Percentiles rank a stretch among this genome's conserved stretches.
Evolutionary conservation across 2,113 vertebrate species (phyloP).

Genomic region (Petroica traversi): DNA sequence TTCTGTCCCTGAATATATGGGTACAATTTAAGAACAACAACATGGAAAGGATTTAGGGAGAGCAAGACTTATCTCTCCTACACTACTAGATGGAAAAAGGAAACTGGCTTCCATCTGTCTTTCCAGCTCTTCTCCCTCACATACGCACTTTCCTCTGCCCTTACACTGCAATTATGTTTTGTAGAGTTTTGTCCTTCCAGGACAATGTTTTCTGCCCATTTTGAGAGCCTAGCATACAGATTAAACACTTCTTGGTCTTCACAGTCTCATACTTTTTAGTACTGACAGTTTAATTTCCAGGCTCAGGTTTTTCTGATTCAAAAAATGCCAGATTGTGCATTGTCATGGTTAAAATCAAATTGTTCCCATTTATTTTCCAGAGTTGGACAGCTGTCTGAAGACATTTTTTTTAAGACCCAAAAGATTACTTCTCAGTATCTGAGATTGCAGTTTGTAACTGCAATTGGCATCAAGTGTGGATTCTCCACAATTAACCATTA

Average conservation of each 20-base stretch:
- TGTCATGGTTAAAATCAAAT: constrained; percentile 75
- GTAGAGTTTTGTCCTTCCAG: constrained; percentile 54
- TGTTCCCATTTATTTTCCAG: constrained; percentile 65
- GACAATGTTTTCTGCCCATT: constrained; percentile 59
- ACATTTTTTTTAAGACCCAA: constrained; percentile 17
- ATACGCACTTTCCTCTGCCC: neutral
- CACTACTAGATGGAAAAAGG: neutral
- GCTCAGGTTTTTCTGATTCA: constrained; percentile 71
- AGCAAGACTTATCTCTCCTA: neutral
- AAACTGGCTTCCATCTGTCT: neutral
- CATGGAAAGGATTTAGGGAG: neutral
- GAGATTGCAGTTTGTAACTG: neutral
- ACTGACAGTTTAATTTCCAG: constrained; percentile 79
- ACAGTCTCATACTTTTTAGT: constrained; percentile 71
- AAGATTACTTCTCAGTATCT: constrained; percentile 55
- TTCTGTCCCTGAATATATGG: neutral
- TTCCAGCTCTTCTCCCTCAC: neutral
- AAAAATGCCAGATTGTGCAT: constrained; percentile 72
- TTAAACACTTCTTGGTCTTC: constrained; percentile 70
- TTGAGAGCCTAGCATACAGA: constrained; percentile 60
- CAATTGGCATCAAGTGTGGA: neutral
- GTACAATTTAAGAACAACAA: neutral
- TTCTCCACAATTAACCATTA: neutral
- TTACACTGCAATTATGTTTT: constrained; percentile 49
- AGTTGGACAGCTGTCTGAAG: constrained; percentile 54